Evolutionary conservation across 2,888 invertebrate genomes (phyloP), one percentile per base, ranked within the genome.

Genomic region (Macrosiphum euphorbiae): DNA sequence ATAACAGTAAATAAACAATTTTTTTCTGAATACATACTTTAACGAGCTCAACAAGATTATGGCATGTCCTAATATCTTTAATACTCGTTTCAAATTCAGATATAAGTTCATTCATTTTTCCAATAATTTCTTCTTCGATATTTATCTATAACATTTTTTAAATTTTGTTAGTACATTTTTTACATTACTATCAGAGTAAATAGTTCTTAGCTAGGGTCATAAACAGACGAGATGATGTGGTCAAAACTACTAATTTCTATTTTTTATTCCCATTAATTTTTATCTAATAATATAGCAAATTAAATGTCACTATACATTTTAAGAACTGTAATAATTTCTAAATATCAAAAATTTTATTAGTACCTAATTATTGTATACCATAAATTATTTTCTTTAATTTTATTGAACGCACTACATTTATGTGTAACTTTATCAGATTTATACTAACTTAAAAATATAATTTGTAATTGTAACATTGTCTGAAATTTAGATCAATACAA

Each of bases 1-100:
- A 78, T 35, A 78, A 78, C 1, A 20, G 35, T 26, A 8, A 35
- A 7, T 78, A 78, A 78, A 26, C 1, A 35, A n/a, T 24, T 28
- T 47, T 61, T 67, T 47, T 78, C 47, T 50, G 13, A 90, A 26
- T 92, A 87, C 88, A 35, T 92, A 92, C 92, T 67, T 88, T 52
- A 20, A 52, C 1, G 0, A 92, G 20, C 28, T 92, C 92, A 28
- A 67, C 28, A 1, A 78, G 13, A 28, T 0, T 0, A 67, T 35
- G 1, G 2, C 28, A 28, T 20, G 24, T 1, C 5, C 20, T 24
- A n/a, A 0, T 4, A 52, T 92, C 88, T 28, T 26, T 4, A 28
- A 67, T 1, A 88, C 20, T 24, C 0, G 0, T 28, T 67, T 92
- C 92, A 1, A 92, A 16, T 0, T 2, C 2, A 20, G 24, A 5